These are phyloP conservation scores for Thelaira solivaga DNA, from an alignment of 2,888 invertebrate species.

Conservation along the genomic window DNA sequence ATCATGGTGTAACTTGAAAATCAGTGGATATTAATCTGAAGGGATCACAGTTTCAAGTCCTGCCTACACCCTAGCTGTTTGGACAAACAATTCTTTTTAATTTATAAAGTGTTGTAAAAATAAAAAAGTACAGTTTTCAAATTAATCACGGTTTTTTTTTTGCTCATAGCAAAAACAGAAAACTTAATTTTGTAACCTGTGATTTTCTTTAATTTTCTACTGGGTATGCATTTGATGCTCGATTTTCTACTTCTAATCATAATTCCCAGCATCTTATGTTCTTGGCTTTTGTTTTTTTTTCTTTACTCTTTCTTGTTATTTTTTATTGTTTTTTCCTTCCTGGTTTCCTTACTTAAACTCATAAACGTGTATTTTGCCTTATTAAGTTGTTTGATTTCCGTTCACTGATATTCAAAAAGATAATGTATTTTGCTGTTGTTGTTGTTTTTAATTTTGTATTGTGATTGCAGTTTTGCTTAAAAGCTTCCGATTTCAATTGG, in stretches of 20 bases:
- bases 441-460: background rate
- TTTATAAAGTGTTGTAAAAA: no score
- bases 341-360: background rate
- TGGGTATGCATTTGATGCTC: background rate
- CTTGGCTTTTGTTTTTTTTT: background rate
- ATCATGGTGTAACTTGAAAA: no score
- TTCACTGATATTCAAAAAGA: conserved; percentile 68
- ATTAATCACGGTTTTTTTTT: no score
- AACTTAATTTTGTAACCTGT: background rate
- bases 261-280: conserved; percentile 35
- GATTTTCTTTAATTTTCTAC: background rate
- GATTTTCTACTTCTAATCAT: background rate
- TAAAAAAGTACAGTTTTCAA: no score
- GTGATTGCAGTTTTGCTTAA: conserved; percentile 5
- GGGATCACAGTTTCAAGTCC: no score
- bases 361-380: conserved; percentile 38
- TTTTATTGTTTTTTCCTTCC: conserved; percentile 9
- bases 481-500: conserved; percentile 60
- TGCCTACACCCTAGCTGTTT: no score
- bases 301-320: no score
- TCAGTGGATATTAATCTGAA: no score
- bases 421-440: conserved; percentile 37
- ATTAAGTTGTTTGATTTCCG: conserved; percentile 66
- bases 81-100: no score
- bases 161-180: background rate